These are phyloP conservation scores for Erpobdella octoculata DNA, from an alignment of 2,888 invertebrate genomes.

Conservation along the genomic window DNA sequence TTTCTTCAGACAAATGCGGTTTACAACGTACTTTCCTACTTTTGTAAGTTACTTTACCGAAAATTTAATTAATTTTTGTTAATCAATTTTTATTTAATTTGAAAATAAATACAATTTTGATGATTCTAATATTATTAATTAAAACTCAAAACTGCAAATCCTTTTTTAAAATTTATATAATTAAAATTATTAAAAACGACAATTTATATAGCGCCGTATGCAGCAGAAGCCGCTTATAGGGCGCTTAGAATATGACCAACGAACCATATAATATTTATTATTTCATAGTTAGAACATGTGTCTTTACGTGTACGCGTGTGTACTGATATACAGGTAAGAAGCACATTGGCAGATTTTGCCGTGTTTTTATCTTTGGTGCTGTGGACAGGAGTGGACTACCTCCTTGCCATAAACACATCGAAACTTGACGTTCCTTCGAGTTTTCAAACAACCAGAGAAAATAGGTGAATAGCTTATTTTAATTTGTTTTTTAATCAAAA, in stretches of 20 bases:
- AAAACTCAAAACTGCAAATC: neutral
- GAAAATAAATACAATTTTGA: too few species aligned
- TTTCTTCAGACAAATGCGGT: slow-evolving; percentile 81
- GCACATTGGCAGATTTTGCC: slow-evolving; percentile 54
- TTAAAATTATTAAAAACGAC: too few species aligned
- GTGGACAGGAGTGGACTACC: slow-evolving; percentile 75
- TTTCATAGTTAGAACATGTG: too few species aligned
- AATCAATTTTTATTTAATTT: neutral
- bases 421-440: slow-evolving; percentile 73
- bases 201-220: too few species aligned
- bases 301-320: too few species aligned
- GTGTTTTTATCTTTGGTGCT: slow-evolving; percentile 86
- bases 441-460: slow-evolving; percentile 55
- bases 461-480: slow-evolving; percentile 25
- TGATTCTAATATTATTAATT: neutral
- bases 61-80: neutral
- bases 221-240: too few species aligned
- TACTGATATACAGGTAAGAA: slow-evolving; percentile 38
- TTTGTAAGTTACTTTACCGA: slow-evolving; percentile 63
- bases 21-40: slow-evolving; percentile 80
- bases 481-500: too few species aligned
- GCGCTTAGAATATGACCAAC: too few species aligned
- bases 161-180: too few species aligned
- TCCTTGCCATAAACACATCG: slow-evolving; percentile 76
- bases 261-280: too few species aligned